Evolutionary conservation across 2,888 invertebrate species (phyloP).

Genomic region (Pasiphila rectangulata): DNA sequence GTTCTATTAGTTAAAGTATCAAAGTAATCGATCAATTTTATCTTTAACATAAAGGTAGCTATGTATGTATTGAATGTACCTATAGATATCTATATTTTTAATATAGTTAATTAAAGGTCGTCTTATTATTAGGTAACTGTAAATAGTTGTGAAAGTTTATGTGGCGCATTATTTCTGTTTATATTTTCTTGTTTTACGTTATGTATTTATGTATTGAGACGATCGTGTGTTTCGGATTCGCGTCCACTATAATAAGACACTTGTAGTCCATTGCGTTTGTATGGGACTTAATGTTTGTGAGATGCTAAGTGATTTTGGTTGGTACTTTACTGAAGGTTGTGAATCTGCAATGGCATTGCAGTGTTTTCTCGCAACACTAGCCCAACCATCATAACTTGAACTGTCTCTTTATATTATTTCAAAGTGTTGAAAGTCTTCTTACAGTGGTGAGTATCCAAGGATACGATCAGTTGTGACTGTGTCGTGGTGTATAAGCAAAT

Average conservation of each 20-base stretch:
- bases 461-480: constrained; percentile 70
- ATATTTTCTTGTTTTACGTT: constrained; percentile 66
- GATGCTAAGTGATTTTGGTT: constrained; percentile 28
- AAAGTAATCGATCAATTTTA: constrained; percentile 64
- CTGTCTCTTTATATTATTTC: constrained; percentile 21
- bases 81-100: constrained; percentile 79
- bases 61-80: constrained; percentile 75
- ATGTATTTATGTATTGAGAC: constrained; percentile 73
- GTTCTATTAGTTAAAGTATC: constrained; percentile 58
- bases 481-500: constrained; percentile 79
- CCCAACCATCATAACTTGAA: constrained; percentile 28
- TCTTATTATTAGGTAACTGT: constrained; percentile 73
- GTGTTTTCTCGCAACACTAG: constrained; percentile 31
- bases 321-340: constrained; percentile 32
- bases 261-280: constrained; percentile 26
- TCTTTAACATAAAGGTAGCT: constrained; percentile 68
- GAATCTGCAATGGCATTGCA: constrained; percentile 31
- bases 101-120: constrained; percentile 68
- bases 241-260: constrained; percentile 46
- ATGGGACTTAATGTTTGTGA: constrained; percentile 29
- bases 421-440: constrained; percentile 32
- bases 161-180: constrained; percentile 73
- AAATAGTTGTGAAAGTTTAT: constrained; percentile 78
- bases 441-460: constrained; percentile 50
- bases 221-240: constrained; percentile 52